Evolutionary conservation across 2,113 vertebrate genomes (phyloP), one percentile per base, ranked within the genome.

Genomic region (Corynorhinus townsendii): DNA sequence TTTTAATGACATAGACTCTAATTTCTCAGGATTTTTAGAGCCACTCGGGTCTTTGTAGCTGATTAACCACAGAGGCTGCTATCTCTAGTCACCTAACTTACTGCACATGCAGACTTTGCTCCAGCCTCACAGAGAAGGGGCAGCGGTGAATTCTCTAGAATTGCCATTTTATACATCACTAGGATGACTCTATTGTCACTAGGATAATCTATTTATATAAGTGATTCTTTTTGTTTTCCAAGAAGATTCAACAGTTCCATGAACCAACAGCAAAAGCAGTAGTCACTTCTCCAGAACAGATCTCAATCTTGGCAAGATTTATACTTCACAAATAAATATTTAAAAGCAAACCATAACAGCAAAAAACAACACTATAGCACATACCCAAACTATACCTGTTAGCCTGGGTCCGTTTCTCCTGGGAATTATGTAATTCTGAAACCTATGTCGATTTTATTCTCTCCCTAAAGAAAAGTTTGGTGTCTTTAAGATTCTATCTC

Each of bases 271-370:
- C 94, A 85, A 95, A 91, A 87, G 0, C 94, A 71, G 76, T 84
- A 93, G 62, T 95, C 82, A 85, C 94, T 35, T 96, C 97, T 97
- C 90, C 95, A 96, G 84, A 97, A 96, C 83, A 97, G 95, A 96
- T 73, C 97, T 97, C 68, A 90, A 90, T 97, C 98, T 94, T 83
- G 92, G 86, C 89, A 88, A 92, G 96, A 98, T 98, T 98, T 98
- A 97, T 96, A 96, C 97, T 97, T 90, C 94, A 77, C 97, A 98
- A 98, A 98, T 97, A 98, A 98, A 98, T 98, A 98, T 98, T 98
- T 98, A 97, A 98, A 97, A 96, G 90, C 73, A 91, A 97, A 97
- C 97, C 95, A 91, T 92, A 97, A 97, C 15, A 95, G 93, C 77
- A 59, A 88, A 97, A 97, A 68, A 87, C 96, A 96, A 97, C 91